phyloP scores from a whole-genome alignment of 1,140 invertebrate genomes.

The Cheumatopsyche charites region DNA sequence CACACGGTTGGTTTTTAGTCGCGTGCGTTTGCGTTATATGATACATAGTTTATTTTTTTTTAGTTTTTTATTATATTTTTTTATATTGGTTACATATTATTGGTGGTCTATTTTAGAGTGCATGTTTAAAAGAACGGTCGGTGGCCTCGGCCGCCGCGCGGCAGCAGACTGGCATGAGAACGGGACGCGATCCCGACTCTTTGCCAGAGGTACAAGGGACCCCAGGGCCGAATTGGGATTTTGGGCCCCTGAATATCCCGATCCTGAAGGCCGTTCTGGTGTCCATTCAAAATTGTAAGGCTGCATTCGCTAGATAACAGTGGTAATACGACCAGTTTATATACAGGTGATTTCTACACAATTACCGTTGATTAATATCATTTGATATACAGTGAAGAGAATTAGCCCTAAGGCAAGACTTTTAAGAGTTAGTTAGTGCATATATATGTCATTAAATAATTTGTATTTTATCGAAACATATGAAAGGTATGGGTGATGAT shows the following conservation, averaged over 20 bases:
- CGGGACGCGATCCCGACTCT: constrained; percentile 20
- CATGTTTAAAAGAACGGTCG: constrained; percentile 48
- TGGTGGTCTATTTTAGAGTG: constrained; percentile 47
- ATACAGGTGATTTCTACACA: no score
- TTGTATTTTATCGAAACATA: no score
- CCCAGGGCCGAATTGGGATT: constrained; percentile 35
- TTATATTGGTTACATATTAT: constrained; percentile 48
- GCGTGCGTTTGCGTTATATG: neutral
- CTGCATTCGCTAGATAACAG: no score
- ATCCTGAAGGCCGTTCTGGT: no score
- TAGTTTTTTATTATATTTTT: constrained; percentile 32
- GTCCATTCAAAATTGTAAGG: no score
- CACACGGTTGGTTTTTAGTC: constrained; percentile 37
- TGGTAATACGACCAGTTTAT: no score
- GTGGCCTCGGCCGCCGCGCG: constrained; percentile 49
- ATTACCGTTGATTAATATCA: no score
- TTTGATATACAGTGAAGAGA: no score
- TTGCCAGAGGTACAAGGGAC: neutral
- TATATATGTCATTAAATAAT: no score
- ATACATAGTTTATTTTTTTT: constrained; percentile 2
- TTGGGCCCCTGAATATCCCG: neutral
- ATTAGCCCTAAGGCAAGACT: no score
- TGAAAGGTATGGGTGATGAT: no score
- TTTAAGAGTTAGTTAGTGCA: no score
- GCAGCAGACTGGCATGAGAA: constrained; percentile 46